Evolutionary conservation across 2,888 invertebrate species (phyloP).

Genomic region (Drosophila ezoana): DNA sequence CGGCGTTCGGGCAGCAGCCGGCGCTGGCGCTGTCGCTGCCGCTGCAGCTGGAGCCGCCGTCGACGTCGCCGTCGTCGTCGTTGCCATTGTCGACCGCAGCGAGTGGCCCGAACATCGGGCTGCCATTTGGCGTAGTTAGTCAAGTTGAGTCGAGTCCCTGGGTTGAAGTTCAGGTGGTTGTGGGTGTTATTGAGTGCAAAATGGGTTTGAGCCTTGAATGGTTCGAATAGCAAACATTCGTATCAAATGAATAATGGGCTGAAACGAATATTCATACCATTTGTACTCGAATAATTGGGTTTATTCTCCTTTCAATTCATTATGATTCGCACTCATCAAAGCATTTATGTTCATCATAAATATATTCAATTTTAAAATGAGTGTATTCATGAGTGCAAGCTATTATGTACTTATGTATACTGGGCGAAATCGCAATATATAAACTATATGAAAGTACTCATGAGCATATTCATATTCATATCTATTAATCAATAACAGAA

Average conservation of each 20-base stretch:
- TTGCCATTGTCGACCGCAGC: background rate
- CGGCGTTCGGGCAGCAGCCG: conserved; percentile 37
- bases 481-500: too few species aligned
- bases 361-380: background rate
- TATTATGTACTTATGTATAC: background rate
- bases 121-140: conserved; percentile 38
- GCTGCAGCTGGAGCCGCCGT: conserved; percentile 3
- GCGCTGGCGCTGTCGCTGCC: conserved; percentile 13
- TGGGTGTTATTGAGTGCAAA: conserved; percentile 38
- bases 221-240: background rate
- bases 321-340: background rate
- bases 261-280: background rate
- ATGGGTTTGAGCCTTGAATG: background rate
- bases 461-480: background rate
- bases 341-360: background rate
- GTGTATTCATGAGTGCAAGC: background rate
- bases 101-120: conserved; percentile 24
- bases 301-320: too few species aligned
- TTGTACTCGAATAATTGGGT: too few species aligned
- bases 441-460: background rate
- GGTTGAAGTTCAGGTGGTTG: conserved; percentile 45
- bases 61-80: too few species aligned
- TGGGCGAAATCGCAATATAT: too few species aligned
- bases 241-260: background rate
- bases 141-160: conserved; percentile 26